Evolutionary conservation across 2,888 invertebrate species (phyloP).

Genomic region (Ecliptopera silaceata): DNA sequence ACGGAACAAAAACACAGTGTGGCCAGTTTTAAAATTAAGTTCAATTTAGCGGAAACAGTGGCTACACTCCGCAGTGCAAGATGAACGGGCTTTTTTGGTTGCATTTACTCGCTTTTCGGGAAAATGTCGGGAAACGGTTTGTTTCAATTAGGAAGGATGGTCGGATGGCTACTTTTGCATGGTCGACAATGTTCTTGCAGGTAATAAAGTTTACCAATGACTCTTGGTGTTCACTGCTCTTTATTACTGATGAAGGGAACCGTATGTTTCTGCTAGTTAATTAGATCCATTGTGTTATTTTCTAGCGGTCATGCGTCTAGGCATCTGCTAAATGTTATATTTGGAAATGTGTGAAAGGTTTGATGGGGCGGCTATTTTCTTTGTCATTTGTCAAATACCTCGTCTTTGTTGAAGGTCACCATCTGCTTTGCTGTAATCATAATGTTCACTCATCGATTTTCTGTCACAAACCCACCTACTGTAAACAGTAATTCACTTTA

Average conservation of each 20-base stretch:
- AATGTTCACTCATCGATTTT: conserved; percentile 20
- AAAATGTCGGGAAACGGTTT: conserved; percentile 17
- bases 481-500: conserved; percentile 32
- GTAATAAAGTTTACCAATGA: background rate
- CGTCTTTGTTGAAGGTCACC: background rate
- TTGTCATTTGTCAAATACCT: background rate
- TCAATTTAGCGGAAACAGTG: conserved; percentile 63
- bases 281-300: too few species aligned
- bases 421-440: background rate
- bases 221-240: background rate
- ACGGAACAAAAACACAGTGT: conserved; percentile 66
- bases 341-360: too few species aligned
- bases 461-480: conserved; percentile 23
- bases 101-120: conserved; percentile 31
- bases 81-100: conserved; percentile 46
- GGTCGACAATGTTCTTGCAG: conserved; percentile 10
- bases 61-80: conserved; percentile 46
- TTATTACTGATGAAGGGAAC: background rate
- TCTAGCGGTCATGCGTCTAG: too few species aligned
- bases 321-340: too few species aligned
- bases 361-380: too few species aligned
- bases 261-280: too few species aligned
- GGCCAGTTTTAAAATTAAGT: conserved; percentile 73
- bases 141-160: conserved; percentile 28
- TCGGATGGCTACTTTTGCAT: background rate